These are phyloP conservation scores for Hedychridium roseum DNA, from an alignment of 2,888 invertebrate genomes.

Conservation along the genomic window DNA sequence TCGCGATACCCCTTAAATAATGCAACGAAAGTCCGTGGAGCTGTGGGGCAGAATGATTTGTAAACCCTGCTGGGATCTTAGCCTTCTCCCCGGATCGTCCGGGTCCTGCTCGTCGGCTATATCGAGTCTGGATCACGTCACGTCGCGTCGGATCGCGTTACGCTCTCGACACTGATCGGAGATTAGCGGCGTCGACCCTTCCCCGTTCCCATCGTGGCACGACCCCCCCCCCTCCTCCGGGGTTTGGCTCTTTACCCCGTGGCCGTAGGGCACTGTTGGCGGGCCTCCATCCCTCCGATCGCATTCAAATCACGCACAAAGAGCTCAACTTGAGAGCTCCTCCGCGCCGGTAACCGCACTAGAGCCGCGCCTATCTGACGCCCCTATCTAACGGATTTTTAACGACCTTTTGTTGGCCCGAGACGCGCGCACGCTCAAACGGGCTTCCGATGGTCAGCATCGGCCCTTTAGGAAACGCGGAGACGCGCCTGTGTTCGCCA, in stretches of 20 bases:
- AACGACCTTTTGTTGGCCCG: slow-evolving; percentile 58
- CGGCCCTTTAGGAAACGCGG: too few relatives aligned
- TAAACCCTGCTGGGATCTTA: slow-evolving; percentile 37
- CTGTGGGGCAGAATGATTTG: slow-evolving; percentile 31
- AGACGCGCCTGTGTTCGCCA: too few relatives aligned
- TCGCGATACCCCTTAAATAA: too few relatives aligned
- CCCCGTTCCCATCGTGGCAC: slow-evolving; percentile 11
- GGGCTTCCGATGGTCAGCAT: slow-evolving; percentile 37
- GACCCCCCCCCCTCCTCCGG: slow-evolving; percentile 17
- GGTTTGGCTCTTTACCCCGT: too few relatives aligned
- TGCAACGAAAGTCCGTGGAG: too few relatives aligned
- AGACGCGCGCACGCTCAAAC: slow-evolving; percentile 32
- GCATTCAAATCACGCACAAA: slow-evolving; percentile 63
- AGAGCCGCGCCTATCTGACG: slow-evolving; percentile 56
- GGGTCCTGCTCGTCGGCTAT: slow-evolving; percentile 50
- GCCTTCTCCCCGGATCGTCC: slow-evolving; percentile 29
- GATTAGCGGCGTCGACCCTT: slow-evolving; percentile 51
- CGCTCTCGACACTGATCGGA: slow-evolving; percentile 62
- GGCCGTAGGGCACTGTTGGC: too few relatives aligned
- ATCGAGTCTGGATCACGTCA: slow-evolving; percentile 58
- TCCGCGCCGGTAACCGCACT: slow-evolving; percentile 43
- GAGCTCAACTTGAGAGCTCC: slow-evolving; percentile 50
- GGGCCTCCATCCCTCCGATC: slow-evolving; percentile 50
- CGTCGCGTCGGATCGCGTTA: slow-evolving; percentile 62
- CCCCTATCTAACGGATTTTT: slow-evolving; percentile 61